Conservation (phyloP, 2,113 vertebrate genomes). For the Paracanthobrama guichenoti region DNA sequence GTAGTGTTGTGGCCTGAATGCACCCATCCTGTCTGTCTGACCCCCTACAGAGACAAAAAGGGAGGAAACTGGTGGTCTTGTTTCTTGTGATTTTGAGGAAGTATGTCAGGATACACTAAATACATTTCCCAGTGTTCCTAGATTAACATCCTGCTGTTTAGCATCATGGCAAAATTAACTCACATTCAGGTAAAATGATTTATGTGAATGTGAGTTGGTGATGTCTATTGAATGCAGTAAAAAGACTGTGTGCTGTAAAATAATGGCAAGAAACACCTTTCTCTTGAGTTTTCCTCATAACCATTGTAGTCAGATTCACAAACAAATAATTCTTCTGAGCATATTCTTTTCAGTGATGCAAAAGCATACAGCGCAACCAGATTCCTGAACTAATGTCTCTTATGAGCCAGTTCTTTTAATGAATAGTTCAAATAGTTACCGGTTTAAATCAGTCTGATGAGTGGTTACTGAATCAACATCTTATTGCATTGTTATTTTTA, state of each 20-base stretch:
- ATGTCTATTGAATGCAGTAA: background rate
- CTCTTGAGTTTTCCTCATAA: too few species aligned
- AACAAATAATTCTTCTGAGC: background rate
- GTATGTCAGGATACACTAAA: background rate
- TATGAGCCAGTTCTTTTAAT: background rate
- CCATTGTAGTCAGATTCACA: background rate
- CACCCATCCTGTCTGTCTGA: slow-evolving; percentile 35
- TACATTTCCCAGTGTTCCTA: background rate
- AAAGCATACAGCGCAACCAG: background rate
- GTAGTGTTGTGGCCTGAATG: slow-evolving; percentile 15
- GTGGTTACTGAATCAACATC: too few species aligned
- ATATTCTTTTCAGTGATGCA: background rate
- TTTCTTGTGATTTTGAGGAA: slow-evolving; percentile 11
- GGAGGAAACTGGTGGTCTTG: background rate
- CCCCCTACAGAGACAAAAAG: background rate
- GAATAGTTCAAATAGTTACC: background rate
- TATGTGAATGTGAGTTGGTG: background rate
- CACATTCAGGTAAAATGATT: too few species aligned
- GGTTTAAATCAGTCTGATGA: background rate
- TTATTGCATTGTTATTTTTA: background rate
- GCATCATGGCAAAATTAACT: background rate
- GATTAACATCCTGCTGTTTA: background rate
- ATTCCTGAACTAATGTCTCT: background rate
- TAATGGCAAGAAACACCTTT: too few species aligned
- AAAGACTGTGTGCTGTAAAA: background rate